These are phyloP conservation scores for Australoheros facetus DNA, from an alignment of 2,797 vertebrate species.

Conservation along the genomic window DNA sequence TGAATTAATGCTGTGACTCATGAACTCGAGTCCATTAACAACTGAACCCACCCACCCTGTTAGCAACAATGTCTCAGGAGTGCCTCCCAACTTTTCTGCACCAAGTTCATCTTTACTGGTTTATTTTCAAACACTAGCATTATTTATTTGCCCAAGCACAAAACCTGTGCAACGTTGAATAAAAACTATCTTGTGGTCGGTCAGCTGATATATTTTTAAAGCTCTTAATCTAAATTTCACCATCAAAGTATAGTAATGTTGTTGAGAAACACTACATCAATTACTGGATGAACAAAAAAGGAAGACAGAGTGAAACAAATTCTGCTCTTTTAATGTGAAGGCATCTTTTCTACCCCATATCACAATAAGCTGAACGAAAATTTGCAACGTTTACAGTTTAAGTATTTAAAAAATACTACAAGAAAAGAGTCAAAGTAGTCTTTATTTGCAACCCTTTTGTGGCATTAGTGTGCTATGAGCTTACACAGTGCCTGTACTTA, in stretches of 20 bases:
- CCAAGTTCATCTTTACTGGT: slow-evolving; percentile 21
- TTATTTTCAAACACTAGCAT: slow-evolving; percentile 16
- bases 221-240: not conserved
- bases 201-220: not conserved
- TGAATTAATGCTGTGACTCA: slow-evolving; percentile 60
- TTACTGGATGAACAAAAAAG: not conserved
- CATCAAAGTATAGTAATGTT: not conserved
- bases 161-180: not conserved
- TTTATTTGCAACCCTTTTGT: not conserved
- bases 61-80: slow-evolving; percentile 44
- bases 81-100: slow-evolving; percentile 1
- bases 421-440: not conserved
- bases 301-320: not conserved
- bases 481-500: not conserved
- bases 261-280: not conserved
- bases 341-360: not conserved
- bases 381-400: not conserved
- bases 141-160: slow-evolving; percentile 9
- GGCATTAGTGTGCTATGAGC: not conserved
- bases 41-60: slow-evolving; percentile 47
- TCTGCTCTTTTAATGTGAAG: not conserved
- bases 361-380: not conserved
- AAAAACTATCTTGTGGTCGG: not conserved
- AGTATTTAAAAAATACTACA: not conserved
- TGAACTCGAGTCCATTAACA: slow-evolving; percentile 46